Base-by-base conservation (phyloP, 2,113 vertebrate genomes). In the Typhlomys cinereus region DNA sequence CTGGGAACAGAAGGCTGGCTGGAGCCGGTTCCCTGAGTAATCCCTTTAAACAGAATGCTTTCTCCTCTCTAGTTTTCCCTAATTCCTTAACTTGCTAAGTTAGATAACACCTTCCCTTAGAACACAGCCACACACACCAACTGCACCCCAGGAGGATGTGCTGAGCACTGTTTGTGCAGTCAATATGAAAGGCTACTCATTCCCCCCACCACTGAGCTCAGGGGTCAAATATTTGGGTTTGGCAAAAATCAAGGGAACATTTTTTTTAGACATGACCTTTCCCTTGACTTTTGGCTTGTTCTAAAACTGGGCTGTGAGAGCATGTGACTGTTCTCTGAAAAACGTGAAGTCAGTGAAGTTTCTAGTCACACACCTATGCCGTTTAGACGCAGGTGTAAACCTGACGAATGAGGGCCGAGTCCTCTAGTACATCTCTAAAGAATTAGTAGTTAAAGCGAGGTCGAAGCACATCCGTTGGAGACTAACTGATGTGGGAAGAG, bases 271-370 rank as follows among this genome's bases (percentile, higher is more conserved):
- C 73, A 82, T 95, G 85, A 94, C 82, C 88, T 94, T 71, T 93
- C 67, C 39, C 92, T 82, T 94, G 88, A 95, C 57, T 90, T 90
- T 79, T 25, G 50, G 64, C 73, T 74, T 93, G 36, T 94, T 96
- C 78, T 94, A 82, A 73, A 90, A 81, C 75, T 74, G 73, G 80
- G 54, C 29, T 89, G 82, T 86, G 75, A 88, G 73, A 95, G 20
- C 62, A 71, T 84, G 39, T 85, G 70, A 78, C 52, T 41, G 5
- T 83, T 88, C 64, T 62, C 44, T 80, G 66, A 39, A 88, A 88
- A 69, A 64, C 48, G 34, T 46, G 39, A 70, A 91, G 66, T 34
- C n/a, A n/a, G n/a, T n/a, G n/a, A n/a, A n/a, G n/a, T n/a, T n/a
- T n/a, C n/a, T n/a, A n/a, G n/a, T n/a, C n/a, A n/a, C n/a, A n/a